These are phyloP conservation scores for Cardiocondyla obscurior DNA, from an alignment of 1,140 invertebrate genomes.

Conservation along the genomic window DNA sequence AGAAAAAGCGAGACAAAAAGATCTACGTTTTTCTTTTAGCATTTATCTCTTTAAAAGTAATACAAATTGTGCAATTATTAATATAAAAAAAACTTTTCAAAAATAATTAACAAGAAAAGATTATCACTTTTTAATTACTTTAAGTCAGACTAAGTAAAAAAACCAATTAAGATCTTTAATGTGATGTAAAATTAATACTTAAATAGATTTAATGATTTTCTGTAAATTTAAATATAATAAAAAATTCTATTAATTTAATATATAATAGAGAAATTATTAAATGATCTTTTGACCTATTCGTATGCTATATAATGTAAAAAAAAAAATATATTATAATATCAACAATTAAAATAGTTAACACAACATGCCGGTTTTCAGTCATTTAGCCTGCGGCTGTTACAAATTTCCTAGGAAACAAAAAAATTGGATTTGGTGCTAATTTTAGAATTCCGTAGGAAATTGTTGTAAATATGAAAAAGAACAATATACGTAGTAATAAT, in stretches of 20 bases:
- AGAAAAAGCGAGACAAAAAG: background rate
- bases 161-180: background rate
- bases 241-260: background rate
- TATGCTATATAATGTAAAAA: constrained; percentile 1
- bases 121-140: background rate
- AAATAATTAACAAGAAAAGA: background rate
- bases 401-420: background rate
- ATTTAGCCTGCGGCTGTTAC: background rate
- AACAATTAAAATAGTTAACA: constrained; percentile 44
- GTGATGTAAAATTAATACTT: background rate
- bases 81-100: background rate
- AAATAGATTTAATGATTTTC: background rate
- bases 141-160: background rate
- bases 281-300: background rate
- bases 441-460: background rate
- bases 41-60: background rate
- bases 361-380: constrained; percentile 30
- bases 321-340: constrained; percentile 1
- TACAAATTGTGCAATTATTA: background rate
- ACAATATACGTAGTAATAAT: background rate
- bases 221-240: background rate
- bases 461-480: background rate
- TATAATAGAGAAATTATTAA: background rate
- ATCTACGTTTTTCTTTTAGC: background rate
- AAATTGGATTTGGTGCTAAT: background rate